These are phyloP conservation scores for Pygathrix nemaeus DNA, from an alignment of 2,113 vertebrate genomes.

Conservation along the genomic window DNA sequence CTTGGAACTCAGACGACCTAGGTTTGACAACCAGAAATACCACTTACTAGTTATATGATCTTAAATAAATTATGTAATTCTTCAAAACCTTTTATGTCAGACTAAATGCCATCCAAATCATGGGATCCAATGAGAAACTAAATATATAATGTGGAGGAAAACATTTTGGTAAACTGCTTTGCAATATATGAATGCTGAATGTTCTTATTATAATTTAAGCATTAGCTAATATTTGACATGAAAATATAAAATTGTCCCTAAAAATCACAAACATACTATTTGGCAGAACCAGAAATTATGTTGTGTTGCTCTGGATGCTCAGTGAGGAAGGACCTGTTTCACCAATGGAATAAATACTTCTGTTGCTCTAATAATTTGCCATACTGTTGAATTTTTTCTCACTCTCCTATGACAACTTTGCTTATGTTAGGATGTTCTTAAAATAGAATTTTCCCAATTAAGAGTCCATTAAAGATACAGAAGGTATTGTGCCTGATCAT, in stretches of 20 bases:
- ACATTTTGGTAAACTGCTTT: background rate
- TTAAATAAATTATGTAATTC: background rate
- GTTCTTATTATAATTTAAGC: background rate
- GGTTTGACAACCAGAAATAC: background rate
- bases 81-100: background rate
- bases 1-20: background rate
- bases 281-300: background rate
- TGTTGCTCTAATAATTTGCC: background rate
- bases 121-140: background rate
- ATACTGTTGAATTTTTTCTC: background rate
- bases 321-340: background rate
- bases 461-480: constrained; percentile 37
- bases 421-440: constrained; percentile 29
- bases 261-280: background rate
- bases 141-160: background rate
- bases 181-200: background rate
- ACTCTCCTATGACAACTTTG: constrained; percentile 8
- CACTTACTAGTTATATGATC: background rate
- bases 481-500: constrained; percentile 37
- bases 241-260: background rate
- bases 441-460: constrained; percentile 55
- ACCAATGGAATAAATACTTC: background rate
- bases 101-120: background rate
- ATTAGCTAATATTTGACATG: background rate
- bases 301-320: background rate